Percentiles rank a stretch among this genome's conserved stretches.
Evolutionary conservation across 2,888 invertebrate species (phyloP).

Genomic region (Platycheirus albimanus): DNA sequence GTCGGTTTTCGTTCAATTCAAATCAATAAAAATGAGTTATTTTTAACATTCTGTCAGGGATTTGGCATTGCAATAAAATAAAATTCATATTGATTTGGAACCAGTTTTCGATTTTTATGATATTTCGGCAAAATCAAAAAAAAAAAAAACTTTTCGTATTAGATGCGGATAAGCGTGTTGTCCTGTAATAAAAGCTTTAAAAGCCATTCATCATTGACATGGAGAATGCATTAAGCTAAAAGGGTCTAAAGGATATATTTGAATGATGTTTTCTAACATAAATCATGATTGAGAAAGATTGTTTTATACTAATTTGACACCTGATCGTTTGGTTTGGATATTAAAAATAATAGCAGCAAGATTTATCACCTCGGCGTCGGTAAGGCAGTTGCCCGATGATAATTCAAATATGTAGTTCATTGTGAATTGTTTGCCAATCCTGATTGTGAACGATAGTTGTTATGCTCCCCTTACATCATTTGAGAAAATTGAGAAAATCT

Average conservation of each 20-base stretch:
- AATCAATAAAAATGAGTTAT: conserved; percentile 52
- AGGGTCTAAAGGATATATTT: background rate
- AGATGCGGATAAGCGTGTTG: conserved; percentile 39
- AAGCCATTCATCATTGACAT: background rate
- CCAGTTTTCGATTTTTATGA: background rate
- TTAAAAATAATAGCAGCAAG: too few species aligned
- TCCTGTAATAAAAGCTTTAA: conserved; percentile 30
- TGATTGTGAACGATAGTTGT: too few species aligned
- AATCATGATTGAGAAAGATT: conserved; percentile 10
- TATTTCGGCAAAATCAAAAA: background rate
- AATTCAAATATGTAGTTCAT: too few species aligned
- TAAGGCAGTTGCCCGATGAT: background rate
- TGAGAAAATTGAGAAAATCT: too few species aligned
- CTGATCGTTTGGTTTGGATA: too few species aligned
- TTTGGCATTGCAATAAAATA: conserved; percentile 16
- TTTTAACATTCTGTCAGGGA: conserved; percentile 18
- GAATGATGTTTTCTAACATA: background rate
- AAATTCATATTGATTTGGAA: background rate
- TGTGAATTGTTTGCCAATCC: too few species aligned
- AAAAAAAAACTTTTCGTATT: conserved; percentile 39
- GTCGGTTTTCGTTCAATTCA: background rate
- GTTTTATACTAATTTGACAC: conserved; percentile 14
- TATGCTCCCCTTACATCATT: too few species aligned
- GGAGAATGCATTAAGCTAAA: background rate
- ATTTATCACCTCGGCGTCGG: too few species aligned